phyloP scores from a whole-genome alignment of 2,888 invertebrate genomes.

The Autographa gamma region DNA sequence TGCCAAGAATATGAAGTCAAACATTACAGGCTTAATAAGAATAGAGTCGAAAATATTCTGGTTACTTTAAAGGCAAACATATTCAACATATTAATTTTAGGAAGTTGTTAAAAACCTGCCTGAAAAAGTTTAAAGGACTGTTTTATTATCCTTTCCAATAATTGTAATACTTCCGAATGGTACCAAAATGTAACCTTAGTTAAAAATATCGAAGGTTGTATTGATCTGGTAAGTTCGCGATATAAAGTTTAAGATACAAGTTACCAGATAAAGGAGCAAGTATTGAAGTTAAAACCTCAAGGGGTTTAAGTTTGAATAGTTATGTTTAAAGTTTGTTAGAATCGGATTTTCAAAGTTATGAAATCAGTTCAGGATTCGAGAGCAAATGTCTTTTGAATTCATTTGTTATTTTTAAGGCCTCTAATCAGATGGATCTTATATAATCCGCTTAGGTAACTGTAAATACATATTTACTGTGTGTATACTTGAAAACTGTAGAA shows the following conservation, averaged over 20 bases:
- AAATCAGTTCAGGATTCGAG: neutral
- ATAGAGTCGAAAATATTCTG: too few species aligned
- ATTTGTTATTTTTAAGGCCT: neutral
- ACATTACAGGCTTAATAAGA: too few species aligned
- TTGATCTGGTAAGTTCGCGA: constrained; percentile 33
- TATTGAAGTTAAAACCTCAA: constrained; percentile 9
- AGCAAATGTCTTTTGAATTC: neutral
- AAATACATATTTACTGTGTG: too few species aligned
- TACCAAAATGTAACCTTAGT: constrained; percentile 20
- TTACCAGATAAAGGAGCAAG: constrained; percentile 1
- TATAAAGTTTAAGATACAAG: constrained; percentile 5
- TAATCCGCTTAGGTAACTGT: too few species aligned
- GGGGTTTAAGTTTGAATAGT: constrained; percentile 7
- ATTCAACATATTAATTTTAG: neutral
- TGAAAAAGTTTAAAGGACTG: neutral
- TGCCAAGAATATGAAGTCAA: too few species aligned
- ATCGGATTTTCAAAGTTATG: constrained; percentile 9
- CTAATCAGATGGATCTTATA: neutral
- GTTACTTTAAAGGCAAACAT: neutral
- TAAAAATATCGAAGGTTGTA: constrained; percentile 27
- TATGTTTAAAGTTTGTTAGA: constrained; percentile 5
- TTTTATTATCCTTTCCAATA: constrained; percentile 7
- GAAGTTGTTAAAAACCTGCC: constrained; percentile 10
- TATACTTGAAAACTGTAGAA: too few species aligned
- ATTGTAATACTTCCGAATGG: constrained; percentile 38